Evolutionary conservation across 1,140 invertebrate genomes (phyloP).

Genomic region (Dendroctonus ponderosae): DNA sequence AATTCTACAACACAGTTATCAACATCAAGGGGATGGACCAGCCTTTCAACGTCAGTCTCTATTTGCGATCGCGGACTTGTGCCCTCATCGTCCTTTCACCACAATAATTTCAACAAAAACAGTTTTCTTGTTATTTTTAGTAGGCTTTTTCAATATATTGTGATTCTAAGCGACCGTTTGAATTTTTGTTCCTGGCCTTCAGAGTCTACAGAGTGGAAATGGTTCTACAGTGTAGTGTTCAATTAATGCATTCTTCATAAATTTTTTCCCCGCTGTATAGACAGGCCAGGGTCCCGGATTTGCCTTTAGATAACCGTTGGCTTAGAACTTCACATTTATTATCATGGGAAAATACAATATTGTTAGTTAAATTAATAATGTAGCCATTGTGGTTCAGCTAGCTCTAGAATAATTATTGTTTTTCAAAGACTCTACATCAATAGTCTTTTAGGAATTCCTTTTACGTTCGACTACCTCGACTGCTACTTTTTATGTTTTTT

Average conservation of each 20-base stretch:
- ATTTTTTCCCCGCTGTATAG: slow-evolving; percentile 29
- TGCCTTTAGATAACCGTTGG: not conserved
- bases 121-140: slow-evolving; percentile 18
- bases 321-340: slow-evolving; percentile 20
- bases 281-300: slow-evolving; percentile 40
- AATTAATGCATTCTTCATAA: slow-evolving; percentile 29
- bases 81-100: slow-evolving; percentile 36
- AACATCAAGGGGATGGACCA: slow-evolving; percentile 37
- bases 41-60: slow-evolving; percentile 34
- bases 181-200: slow-evolving; percentile 35
- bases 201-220: slow-evolving; percentile 12
- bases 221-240: slow-evolving; percentile 25
- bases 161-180: slow-evolving; percentile 44
- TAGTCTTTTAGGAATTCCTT: slow-evolving; percentile 3
- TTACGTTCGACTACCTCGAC: not conserved
- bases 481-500: not conserved
- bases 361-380: slow-evolving; percentile 51
- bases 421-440: slow-evolving; percentile 33
- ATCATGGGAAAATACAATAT: slow-evolving; percentile 39
- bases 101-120: slow-evolving; percentile 42
- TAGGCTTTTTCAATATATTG: slow-evolving; percentile 40
- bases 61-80: slow-evolving; percentile 27
- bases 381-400: slow-evolving; percentile 50
- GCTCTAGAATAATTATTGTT: slow-evolving; percentile 43
- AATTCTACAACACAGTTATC: slow-evolving; percentile 31